Conservation (phyloP, 2,113 vertebrate genomes). For the Microtus oregoni region DNA sequence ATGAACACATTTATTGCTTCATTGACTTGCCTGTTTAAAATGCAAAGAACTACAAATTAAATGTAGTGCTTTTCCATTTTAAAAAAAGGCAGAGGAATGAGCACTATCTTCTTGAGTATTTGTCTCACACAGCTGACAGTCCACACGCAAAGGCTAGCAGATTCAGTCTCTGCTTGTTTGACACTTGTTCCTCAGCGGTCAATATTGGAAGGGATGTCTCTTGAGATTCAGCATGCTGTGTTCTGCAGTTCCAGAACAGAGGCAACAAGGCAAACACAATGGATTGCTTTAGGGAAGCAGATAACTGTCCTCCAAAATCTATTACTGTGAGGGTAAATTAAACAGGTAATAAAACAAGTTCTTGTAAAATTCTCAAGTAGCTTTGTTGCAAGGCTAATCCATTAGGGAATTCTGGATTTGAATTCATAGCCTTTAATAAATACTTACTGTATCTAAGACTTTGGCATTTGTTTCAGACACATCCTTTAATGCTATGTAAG, state of each 20-base stretch:
- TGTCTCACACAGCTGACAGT: slow-evolving; percentile 78
- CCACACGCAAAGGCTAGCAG: slow-evolving; percentile 70
- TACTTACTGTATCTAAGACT: background rate
- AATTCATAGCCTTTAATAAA: slow-evolving; percentile 38
- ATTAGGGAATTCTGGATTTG: background rate
- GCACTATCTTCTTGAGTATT: slow-evolving; percentile 77
- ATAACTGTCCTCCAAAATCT: slow-evolving; percentile 48
- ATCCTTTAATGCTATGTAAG: background rate
- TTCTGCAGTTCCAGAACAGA: slow-evolving; percentile 60
- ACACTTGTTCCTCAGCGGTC: slow-evolving; percentile 62
- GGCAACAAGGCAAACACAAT: slow-evolving; percentile 7
- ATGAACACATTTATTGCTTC: slow-evolving; percentile 83
- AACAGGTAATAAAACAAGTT: slow-evolving; percentile 57
- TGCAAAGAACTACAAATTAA: slow-evolving; percentile 81
- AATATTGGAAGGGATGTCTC: slow-evolving; percentile 63
- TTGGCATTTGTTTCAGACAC: background rate
- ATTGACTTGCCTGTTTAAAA: slow-evolving; percentile 84
- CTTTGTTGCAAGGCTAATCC: slow-evolving; percentile 19
- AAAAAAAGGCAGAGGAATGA: slow-evolving; percentile 65
- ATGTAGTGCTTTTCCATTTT: slow-evolving; percentile 65
- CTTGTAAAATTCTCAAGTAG: slow-evolving; percentile 66
- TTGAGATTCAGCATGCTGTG: background rate
- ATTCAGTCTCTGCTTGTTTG: slow-evolving; percentile 56
- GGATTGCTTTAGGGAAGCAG: slow-evolving; percentile 50
- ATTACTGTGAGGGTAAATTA: slow-evolving; percentile 28